A percentile compares a stretch with the other conserved stretches of the same genome.
Conservation (phyloP, 2,797 vertebrate genomes). For the Dicrostonyx torquatus region DNA sequence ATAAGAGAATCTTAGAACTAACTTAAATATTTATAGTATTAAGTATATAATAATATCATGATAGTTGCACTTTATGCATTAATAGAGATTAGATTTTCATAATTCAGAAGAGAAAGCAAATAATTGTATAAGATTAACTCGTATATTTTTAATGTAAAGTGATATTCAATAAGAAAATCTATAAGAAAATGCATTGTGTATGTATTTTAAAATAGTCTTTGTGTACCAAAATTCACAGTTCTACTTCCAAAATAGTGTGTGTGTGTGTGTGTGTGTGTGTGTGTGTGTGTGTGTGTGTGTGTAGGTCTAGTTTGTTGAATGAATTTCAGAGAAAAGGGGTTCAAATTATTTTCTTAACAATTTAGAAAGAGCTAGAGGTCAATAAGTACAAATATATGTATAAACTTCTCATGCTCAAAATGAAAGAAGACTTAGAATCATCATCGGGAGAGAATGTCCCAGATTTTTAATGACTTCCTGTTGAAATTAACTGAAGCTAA, state of each 20-base stretch:
- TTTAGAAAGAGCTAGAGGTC: background rate
- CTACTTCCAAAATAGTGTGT: background rate
- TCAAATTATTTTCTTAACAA: background rate
- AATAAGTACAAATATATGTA: background rate
- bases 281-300: background rate
- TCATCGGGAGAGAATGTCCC: constrained; percentile 26
- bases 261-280: too few relatives aligned
- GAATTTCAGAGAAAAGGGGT: background rate
- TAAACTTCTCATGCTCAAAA: background rate
- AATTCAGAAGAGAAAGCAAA: background rate
- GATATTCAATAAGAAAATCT: background rate
- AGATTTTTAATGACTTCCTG: constrained; percentile 50
- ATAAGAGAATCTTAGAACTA: background rate
- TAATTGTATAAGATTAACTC: background rate
- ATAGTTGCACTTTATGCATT: background rate
- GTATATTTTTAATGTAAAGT: background rate
- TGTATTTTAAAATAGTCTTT: background rate
- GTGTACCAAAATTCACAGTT: background rate
- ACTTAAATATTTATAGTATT: background rate
- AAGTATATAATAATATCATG: background rate
- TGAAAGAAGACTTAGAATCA: background rate
- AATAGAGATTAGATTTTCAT: background rate
- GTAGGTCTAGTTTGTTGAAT: background rate
- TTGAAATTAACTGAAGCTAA: constrained; percentile 44
- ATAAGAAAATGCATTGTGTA: background rate